phyloP scores from a whole-genome alignment of 1,140 invertebrate genomes.

The Conus ventricosus region DNA sequence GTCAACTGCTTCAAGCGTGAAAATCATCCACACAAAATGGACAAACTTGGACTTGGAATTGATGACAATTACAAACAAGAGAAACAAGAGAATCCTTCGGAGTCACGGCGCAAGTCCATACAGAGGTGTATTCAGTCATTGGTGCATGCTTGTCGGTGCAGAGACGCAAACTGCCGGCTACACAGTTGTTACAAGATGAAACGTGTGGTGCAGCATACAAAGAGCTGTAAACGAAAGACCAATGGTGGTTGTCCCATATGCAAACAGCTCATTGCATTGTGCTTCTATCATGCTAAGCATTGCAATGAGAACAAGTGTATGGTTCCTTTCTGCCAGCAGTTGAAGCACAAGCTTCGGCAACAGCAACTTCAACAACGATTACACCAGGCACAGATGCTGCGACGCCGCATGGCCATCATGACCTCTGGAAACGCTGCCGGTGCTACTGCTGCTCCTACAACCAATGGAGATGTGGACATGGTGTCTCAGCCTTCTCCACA shows the following conservation, averaged over 20 bases:
- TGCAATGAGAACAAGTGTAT: conserved; percentile 94
- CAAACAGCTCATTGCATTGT: conserved; percentile 98
- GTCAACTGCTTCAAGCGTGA: conserved; percentile 95
- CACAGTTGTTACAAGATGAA: conserved; percentile 99
- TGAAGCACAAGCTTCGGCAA: conserved; percentile 97
- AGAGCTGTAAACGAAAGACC: conserved; percentile 85
- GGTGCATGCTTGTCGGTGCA: conserved; percentile 96
- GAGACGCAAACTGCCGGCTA: conserved; percentile 97
- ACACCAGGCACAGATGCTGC: conserved; percentile 88
- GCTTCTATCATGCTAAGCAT: conserved; percentile 99
- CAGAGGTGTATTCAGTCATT: conserved; percentile 97
- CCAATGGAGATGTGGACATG: conserved; percentile 34
- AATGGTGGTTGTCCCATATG: conserved; percentile 95
- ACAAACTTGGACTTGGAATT: conserved; percentile 95
- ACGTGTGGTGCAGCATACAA: conserved; percentile 96
- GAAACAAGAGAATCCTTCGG: conserved; percentile 79
- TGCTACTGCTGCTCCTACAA: background rate
- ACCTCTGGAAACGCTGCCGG: conserved; percentile 65
- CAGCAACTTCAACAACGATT: conserved; percentile 94
- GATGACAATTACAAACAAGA: conserved; percentile 85
- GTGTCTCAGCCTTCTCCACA: conserved; percentile 60
- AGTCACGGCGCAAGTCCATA: conserved; percentile 94
- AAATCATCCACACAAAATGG: conserved; percentile 97
- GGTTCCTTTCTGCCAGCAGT: conserved; percentile 98
- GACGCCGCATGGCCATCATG: conserved; percentile 89